A percentile compares a stretch with the other conserved stretches of the same genome.
These are phyloP conservation scores for Tichodroma muraria DNA, from an alignment of 2,113 vertebrate species.

Conservation along the genomic window DNA sequence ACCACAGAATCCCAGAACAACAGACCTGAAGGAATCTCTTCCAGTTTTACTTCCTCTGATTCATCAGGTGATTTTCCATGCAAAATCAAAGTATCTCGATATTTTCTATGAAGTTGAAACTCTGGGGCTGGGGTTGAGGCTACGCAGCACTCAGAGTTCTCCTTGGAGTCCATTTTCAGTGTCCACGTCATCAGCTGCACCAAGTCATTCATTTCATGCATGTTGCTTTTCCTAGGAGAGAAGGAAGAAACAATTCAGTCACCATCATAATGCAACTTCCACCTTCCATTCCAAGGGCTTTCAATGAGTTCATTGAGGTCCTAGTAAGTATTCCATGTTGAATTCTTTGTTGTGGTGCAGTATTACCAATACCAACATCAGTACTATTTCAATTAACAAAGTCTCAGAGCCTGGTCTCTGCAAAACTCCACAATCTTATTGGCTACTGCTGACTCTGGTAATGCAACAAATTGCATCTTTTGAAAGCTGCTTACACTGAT, in stretches of 20 bases:
- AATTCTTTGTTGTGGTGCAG: neutral
- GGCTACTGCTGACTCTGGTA: neutral
- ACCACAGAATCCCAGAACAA: neutral
- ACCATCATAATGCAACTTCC: neutral
- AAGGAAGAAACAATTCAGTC: neutral
- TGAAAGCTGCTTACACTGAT: neutral
- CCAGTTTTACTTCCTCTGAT: constrained; percentile 70
- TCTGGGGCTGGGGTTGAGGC: constrained; percentile 67
- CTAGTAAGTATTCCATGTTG: neutral
- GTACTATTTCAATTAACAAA: neutral
- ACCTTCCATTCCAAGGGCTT: neutral
- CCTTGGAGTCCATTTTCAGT: constrained; percentile 80
- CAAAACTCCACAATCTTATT: neutral
- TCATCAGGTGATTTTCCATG: constrained; percentile 83
- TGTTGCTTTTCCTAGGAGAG: constrained; percentile 73
- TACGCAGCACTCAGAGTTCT: constrained; percentile 50
- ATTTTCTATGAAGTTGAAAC: constrained; percentile 85
- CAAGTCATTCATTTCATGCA: constrained; percentile 88
- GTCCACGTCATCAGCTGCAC: constrained; percentile 93
- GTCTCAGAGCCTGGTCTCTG: neutral
- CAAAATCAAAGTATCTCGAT: constrained; percentile 88
- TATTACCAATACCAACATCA: neutral
- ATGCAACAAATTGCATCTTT: neutral
- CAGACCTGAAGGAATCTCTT: constrained; percentile 80
- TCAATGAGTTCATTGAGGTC: neutral